Conservation (phyloP, 2,113 vertebrate species). For the Eleginops maclovinus region DNA sequence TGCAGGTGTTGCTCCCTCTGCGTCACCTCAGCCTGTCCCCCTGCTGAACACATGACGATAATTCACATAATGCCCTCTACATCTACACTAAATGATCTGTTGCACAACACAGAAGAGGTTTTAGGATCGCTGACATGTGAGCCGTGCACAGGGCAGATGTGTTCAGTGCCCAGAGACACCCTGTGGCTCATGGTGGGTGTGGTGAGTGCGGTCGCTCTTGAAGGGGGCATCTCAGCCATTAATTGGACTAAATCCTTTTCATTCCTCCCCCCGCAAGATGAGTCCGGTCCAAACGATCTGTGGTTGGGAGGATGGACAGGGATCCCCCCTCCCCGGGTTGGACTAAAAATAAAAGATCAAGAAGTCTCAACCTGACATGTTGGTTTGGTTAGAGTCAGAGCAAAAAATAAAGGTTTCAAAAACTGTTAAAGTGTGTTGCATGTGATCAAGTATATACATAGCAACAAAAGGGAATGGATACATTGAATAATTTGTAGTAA, state of each 20-base stretch:
- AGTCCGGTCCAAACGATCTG: constrained; percentile 62
- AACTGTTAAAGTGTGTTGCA: constrained; percentile 22
- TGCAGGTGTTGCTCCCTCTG: constrained; percentile 8
- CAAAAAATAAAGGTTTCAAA: constrained; percentile 9
- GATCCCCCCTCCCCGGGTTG: constrained; percentile 23
- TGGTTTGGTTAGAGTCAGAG: constrained; percentile 60
- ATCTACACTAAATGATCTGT: constrained; percentile 13
- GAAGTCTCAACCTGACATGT: constrained; percentile 46
- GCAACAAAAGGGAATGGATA: background rate
- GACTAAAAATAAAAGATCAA: constrained; percentile 76
- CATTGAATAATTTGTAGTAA: background rate
- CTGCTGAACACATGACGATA: constrained; percentile 9
- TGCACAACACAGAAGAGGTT: constrained; percentile 38
- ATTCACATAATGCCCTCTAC: background rate
- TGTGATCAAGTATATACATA: constrained; percentile 26
- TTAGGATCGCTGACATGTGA: constrained; percentile 13
- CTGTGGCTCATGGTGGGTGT: constrained; percentile 54
- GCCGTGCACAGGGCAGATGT: constrained; percentile 23
- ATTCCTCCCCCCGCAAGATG: constrained; percentile 48
- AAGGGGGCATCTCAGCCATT: constrained; percentile 64
- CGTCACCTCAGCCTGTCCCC: background rate
- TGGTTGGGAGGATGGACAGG: constrained; percentile 48
- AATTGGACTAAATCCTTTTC: constrained; percentile 68
- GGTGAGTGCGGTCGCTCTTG: constrained; percentile 49
- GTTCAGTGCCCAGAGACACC: constrained; percentile 33